A percentile compares a stretch with the other conserved stretches of the same genome.
These are phyloP conservation scores for Caenorhabditis japonica DNA, from an alignment of 2,888 invertebrate species.

Conservation along the genomic window DNA sequence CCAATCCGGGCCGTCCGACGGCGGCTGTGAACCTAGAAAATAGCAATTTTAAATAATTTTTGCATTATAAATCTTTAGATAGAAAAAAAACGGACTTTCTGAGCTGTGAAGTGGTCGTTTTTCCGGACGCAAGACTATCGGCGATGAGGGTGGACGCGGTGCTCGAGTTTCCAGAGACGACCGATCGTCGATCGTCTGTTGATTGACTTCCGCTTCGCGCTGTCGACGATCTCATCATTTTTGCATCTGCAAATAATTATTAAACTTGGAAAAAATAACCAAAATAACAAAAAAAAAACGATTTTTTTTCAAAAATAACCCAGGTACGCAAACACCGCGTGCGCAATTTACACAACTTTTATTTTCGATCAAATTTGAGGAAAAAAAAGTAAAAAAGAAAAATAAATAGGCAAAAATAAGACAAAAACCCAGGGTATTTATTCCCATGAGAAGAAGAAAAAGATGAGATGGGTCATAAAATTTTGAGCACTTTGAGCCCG, in stretches of 20 bases:
- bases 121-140: constrained; percentile 61
- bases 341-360: too few species aligned
- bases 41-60: constrained; percentile 3
- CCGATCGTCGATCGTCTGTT: constrained; percentile 63
- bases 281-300: background rate
- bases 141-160: constrained; percentile 62
- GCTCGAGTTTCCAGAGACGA: constrained; percentile 65
- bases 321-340: constrained; percentile 2
- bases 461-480: too few species aligned
- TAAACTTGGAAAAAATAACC: background rate
- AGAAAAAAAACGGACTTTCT: constrained; percentile 54
- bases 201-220: constrained; percentile 40
- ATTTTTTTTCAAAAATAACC: too few species aligned
- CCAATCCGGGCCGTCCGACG: constrained; percentile 73
- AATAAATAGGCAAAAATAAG: too few species aligned
- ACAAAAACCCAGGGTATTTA: too few species aligned
- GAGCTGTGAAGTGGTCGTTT: constrained; percentile 54
- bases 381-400: too few species aligned
- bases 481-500: too few species aligned
- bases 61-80: background rate
- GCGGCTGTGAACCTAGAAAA: constrained; percentile 73
- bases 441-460: too few species aligned
- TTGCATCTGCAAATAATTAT: constrained; percentile 30
- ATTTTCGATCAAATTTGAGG: too few species aligned
- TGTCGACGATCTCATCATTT: constrained; percentile 41